Base-by-base conservation (phyloP, 2,888 invertebrate species). In the Tridacna crocea region DNA sequence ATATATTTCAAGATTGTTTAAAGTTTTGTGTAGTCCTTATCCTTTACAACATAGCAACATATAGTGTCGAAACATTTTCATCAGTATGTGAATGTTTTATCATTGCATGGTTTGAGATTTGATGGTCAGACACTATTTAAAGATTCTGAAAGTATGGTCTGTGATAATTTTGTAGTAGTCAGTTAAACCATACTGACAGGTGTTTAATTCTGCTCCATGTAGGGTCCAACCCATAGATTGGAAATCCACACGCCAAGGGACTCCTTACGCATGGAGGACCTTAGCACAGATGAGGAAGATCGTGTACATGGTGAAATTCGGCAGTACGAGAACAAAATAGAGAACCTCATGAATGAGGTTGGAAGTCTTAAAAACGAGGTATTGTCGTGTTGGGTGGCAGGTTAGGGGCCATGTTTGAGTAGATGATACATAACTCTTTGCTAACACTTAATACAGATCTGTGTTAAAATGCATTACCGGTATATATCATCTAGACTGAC, bases 301-400 rank as follows among this genome's bases (percentile, higher is more conserved):
- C 74, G 81, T 0, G 90, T 91, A 8, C 89, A 90, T 36, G 88
- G 86, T 10, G 89, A 92, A 77, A 91, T 93, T 88, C 87, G 90
- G 26, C 82, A 89, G 51, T 94, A 94, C 79, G 93, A 94, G 86
- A 90, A 92, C 77, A 93, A 93, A 84, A 93, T 94, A 46, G 92
- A 92, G 80, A 90, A 87, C 66, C 89, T 94, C 15, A 93, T 94
- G 92, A 88, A 80, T 15, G 93, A 94, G 84, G 94, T 94, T 10
- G 93, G 93, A 63, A 90, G 91, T 0, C 88, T 94, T 24, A 93
- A 92, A 83, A 93, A 91, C 87, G 93, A 94, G 93, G 94, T 94
- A 87, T 66, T 66, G n/a, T 46, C 46, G 46, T 66, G 66, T 46
- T n/a, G 66, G 66, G 27, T 55, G 55, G 46, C n/a, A 66, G 66